Evolutionary conservation across 2,797 vertebrate genomes (phyloP).

Genomic region (Threskiornis aethiopicus): DNA sequence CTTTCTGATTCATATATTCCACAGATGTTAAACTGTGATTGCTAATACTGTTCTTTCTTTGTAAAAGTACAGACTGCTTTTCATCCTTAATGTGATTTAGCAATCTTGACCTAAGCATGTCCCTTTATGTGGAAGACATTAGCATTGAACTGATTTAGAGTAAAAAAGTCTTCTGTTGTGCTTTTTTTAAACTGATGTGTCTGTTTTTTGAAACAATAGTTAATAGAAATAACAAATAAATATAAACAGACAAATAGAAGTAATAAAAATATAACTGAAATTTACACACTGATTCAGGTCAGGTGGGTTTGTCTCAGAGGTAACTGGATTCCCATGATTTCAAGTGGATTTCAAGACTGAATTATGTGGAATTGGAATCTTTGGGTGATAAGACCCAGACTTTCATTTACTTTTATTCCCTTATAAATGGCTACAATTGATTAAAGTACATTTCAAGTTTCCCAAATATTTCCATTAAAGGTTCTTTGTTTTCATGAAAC

Average conservation of each 20-base stretch:
- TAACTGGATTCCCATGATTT: background rate
- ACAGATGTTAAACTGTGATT: background rate
- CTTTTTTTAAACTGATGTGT: background rate
- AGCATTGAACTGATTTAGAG: background rate
- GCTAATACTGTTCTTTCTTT: background rate
- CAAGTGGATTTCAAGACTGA: background rate
- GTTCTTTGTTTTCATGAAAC: background rate
- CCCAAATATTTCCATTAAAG: background rate
- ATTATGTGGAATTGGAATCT: background rate
- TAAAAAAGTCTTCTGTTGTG: background rate
- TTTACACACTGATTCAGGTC: background rate
- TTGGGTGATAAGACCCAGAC: background rate
- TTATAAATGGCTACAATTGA: slow-evolving; percentile 1
- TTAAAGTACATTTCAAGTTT: background rate
- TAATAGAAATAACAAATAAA: background rate
- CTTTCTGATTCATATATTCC: background rate
- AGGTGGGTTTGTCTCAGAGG: background rate
- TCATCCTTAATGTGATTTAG: background rate
- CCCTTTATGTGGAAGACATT: background rate
- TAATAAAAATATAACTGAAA: background rate
- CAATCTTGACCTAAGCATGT: background rate
- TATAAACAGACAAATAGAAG: background rate
- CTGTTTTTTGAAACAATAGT: background rate
- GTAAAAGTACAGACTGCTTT: background rate
- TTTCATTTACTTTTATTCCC: background rate